Base-by-base conservation (phyloP, 2,113 vertebrate species). In the Cyphomyrus plagiostoma region DNA sequence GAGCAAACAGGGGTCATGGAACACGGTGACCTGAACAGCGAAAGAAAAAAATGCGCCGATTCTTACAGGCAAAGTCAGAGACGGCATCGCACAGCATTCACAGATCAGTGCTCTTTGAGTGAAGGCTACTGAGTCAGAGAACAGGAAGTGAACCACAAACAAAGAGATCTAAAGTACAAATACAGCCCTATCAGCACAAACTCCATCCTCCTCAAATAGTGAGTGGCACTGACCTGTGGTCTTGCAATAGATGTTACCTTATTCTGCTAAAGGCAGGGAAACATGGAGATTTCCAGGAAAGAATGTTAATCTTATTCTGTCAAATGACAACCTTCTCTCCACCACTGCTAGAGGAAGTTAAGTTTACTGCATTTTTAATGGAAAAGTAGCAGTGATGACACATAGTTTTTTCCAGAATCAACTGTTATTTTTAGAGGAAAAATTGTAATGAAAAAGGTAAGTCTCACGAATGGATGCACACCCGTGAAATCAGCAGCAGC, bases 1-100 rank as follows among this genome's bases (percentile, higher is more conserved):
- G 88, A 90, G 85, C 70, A 90, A 87, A 88, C n/a, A 85, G 87
- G 87, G 52, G 66, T 58, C 52, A 80, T n/a, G 70, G 80, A 90
- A 88, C 83, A 91, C 35, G 62, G 88, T 89, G 30, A 86, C 66
- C 89, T 89, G 26, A 88, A 86, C 35, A 86, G 46, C n/a, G 48
- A 45, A 58, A 89, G 88, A 91, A 90, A 62, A 35, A 66, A 56
- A 86, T 83, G 74, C 35, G 26, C 89, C 86, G 83, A 84, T 70
- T 30, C 58, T 46, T n/a, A 21, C 90, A 91, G 48, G 45, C 48
- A 86, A 83, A 39, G 30, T 21, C 52, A 88, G 86, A 42, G 30
- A 19, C n/a, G 15, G 13, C 15, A 82, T 35, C 17, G 2, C 70
- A n/a, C 53, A 35, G 49, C n/a, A 19, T 17, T 30, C 49, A 53